Evolutionary conservation across 2,797 vertebrate genomes (phyloP).

Genomic region (Craterocephalus amniculus): DNA sequence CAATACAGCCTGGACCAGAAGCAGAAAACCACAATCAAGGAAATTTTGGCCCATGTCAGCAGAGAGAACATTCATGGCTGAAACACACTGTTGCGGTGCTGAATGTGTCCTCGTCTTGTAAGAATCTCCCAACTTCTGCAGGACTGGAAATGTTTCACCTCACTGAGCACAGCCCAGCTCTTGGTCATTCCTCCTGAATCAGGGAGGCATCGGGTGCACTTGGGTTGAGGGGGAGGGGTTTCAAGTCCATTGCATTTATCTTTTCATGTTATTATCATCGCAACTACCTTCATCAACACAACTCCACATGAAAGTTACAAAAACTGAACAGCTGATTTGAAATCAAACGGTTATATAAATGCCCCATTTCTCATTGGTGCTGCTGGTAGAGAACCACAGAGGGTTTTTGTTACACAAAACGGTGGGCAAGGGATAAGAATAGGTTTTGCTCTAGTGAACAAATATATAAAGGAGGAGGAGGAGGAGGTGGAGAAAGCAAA

Average conservation of each 20-base stretch:
- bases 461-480: slow-evolving; percentile 51
- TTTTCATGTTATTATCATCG: slow-evolving; percentile 29
- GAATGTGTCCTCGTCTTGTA: slow-evolving; percentile 44
- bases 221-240: slow-evolving; percentile 39
- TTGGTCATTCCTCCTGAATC: slow-evolving; percentile 30
- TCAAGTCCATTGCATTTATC: slow-evolving; percentile 47
- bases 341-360: slow-evolving; percentile 70
- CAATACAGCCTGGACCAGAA: slow-evolving; percentile 54
- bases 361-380: slow-evolving; percentile 59
- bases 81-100: slow-evolving; percentile 47
- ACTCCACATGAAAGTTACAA: slow-evolving; percentile 57
- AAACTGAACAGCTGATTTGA: slow-evolving; percentile 53
- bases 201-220: slow-evolving; percentile 50
- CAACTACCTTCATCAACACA: slow-evolving; percentile 47
- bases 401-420: slow-evolving; percentile 63
- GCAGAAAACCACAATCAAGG: slow-evolving; percentile 62
- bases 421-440: slow-evolving; percentile 67
- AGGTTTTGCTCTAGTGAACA: slow-evolving; percentile 53
- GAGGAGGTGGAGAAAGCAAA: slow-evolving; percentile 46
- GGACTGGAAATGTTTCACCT: slow-evolving; percentile 41
- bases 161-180: slow-evolving; percentile 42
- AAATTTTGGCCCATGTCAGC: slow-evolving; percentile 28
- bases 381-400: slow-evolving; percentile 57
- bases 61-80: slow-evolving; percentile 32
- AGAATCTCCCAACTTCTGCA: slow-evolving; percentile 36